phyloP scores from a whole-genome alignment of 2,797 vertebrate species.

The Pteropus rufus region DNA sequence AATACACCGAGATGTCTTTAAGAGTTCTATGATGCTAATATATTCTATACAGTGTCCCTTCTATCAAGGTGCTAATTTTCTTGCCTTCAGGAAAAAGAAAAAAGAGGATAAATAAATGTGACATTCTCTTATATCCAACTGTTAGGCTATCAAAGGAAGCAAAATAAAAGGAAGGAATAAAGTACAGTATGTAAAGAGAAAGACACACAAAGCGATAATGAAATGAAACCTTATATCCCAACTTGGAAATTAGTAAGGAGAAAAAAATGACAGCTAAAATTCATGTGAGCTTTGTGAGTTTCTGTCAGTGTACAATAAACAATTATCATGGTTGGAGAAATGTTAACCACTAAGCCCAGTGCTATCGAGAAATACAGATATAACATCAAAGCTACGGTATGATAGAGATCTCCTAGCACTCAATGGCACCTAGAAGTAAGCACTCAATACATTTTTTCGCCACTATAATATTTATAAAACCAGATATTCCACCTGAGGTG shows the following conservation, averaged over 20 bases:
- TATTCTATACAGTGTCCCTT: conserved; percentile 32
- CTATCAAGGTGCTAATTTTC: conserved; percentile 78
- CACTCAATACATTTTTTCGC: not conserved
- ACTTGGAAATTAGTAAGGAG: conserved; percentile 67
- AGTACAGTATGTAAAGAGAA: conserved; percentile 40
- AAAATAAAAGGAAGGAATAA: conserved; percentile 72
- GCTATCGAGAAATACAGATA: not conserved
- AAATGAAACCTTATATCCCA: conserved; percentile 74
- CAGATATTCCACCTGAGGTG: not conserved
- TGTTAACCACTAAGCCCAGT: not conserved
- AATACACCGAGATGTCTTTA: conserved; percentile 56
- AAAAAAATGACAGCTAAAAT: conserved; percentile 46
- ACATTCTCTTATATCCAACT: conserved; percentile 69
- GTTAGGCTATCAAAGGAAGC: conserved; percentile 73
- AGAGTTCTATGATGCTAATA: conserved; percentile 47
- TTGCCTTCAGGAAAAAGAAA: conserved; percentile 60
- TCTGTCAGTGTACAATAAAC: conserved; percentile 18
- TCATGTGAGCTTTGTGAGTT: not conserved
- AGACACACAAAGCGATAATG: conserved; percentile 62
- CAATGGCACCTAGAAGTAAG: not conserved
- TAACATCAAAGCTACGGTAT: not conserved
- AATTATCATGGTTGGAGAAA: conserved; percentile 28
- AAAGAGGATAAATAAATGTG: conserved; percentile 61
- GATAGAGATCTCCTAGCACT: not conserved
- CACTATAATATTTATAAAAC: not conserved